Evolutionary conservation across 2,797 vertebrate species (phyloP).

Genomic region (Eutrigla gurnardus): DNA sequence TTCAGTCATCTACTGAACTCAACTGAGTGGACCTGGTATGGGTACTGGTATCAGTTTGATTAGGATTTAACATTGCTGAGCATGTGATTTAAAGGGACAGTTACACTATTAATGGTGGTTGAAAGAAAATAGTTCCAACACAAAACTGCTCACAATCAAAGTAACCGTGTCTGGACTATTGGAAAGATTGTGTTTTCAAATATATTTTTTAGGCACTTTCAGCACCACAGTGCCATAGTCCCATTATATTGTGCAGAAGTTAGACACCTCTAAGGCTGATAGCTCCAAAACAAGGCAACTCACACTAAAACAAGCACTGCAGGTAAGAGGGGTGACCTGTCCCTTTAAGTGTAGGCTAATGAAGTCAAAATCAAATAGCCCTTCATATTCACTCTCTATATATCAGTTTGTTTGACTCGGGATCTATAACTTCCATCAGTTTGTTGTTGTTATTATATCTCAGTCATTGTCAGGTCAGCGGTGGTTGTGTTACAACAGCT

Average conservation of each 20-base stretch:
- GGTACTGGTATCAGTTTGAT: too few species aligned
- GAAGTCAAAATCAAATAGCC: neutral
- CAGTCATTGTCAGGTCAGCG: neutral
- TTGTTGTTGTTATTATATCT: neutral
- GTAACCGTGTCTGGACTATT: neutral
- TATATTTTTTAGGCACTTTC: neutral
- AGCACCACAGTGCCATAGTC: neutral
- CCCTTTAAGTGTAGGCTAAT: neutral
- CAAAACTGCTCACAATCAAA: neutral
- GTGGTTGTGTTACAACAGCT: slow-evolving; percentile 34
- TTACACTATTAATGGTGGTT: neutral
- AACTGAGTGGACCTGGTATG: neutral
- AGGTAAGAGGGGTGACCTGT: neutral
- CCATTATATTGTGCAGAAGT: neutral
- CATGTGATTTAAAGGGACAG: neutral
- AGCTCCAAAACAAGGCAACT: neutral
- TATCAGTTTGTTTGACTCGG: neutral
- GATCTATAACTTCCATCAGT: neutral
- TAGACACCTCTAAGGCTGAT: neutral
- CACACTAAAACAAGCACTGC: neutral
- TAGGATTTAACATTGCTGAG: too few species aligned
- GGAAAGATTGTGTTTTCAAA: neutral
- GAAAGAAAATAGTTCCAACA: neutral
- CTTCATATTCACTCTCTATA: neutral
- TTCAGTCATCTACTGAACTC: neutral